phyloP scores from a whole-genome alignment of 2,888 invertebrate species.

The Apotomis capreana region DNA sequence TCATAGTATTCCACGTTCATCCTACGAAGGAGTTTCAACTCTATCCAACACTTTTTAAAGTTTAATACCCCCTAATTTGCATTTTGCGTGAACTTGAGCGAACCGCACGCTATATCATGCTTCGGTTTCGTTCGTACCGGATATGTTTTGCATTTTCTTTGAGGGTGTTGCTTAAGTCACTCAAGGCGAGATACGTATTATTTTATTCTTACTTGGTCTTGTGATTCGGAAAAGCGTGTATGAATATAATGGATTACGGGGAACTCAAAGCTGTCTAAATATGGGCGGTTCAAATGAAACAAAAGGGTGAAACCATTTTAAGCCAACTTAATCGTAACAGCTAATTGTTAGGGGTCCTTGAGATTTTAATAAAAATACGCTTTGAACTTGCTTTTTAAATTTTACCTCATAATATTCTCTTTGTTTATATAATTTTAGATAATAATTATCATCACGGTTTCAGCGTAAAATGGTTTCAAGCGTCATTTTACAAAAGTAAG shows the following conservation, averaged over 20 bases:
- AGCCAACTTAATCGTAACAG: not conserved
- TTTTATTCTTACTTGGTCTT: conserved; percentile 23
- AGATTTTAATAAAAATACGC: not conserved
- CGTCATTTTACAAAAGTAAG: not conserved
- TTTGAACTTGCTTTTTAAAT: not conserved
- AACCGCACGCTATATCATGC: conserved; percentile 56
- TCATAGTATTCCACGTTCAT: conserved; percentile 62
- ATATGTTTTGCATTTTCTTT: conserved; percentile 65
- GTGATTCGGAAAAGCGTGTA: conserved; percentile 10
- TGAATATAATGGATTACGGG: conserved; percentile 12
- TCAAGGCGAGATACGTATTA: conserved; percentile 31
- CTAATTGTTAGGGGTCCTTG: not conserved
- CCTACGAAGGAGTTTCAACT: conserved; percentile 61
- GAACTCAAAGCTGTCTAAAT: conserved; percentile 5
- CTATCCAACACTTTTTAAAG: conserved; percentile 58
- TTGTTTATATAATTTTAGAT: too few species aligned
- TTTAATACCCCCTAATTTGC: conserved; percentile 54
- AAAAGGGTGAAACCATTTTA: not conserved
- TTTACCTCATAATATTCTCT: too few species aligned
- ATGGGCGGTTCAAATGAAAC: not conserved
- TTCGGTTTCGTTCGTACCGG: conserved; percentile 46
- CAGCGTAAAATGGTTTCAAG: too few species aligned
- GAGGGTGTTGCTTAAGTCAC: conserved; percentile 51
- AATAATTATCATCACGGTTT: too few species aligned
- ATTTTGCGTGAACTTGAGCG: conserved; percentile 60